Base-by-base conservation (phyloP, 2,888 invertebrate genomes). In the Apotomis capreana region DNA sequence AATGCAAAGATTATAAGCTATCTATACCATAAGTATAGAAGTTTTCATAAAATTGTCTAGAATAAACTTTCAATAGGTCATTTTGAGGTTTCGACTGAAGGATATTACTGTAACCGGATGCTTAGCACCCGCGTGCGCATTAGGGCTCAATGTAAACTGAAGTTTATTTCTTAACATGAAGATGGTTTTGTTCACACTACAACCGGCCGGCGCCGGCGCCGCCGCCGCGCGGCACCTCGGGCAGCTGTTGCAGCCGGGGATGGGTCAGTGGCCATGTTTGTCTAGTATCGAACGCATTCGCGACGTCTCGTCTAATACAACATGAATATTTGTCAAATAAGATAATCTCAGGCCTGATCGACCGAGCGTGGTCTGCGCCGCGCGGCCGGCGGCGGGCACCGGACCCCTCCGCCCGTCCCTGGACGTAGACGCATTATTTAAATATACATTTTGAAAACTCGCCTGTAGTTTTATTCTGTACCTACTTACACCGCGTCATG, bases 371-470 rank as follows among this genome's bases (percentile, higher is more conserved):
- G 40, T 4, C 40, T 40, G 40, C 40, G 40, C 40, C 40, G 40
- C 40, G 54, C 5, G 13, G 40, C 26, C 26, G 40, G 15, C 10
- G n/a, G 26, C 44, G 15, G 55, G 57, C 15, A 55, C 57, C 8
- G 9, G 46, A 8, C 44, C n/a, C 26, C 2, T 26, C 26, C 26
- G 5, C 49, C 46, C 58, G 36, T 58, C 13, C 13, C 44, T 52
- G 58, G 63, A 49, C 67, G 63, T 68, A 68, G 68, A 59, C 63
- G 72, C 72, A 68, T 68, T 72, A 68, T 68, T 72, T 68, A 72
- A 72, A 63, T 72, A 72, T 68, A 72, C 72, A 63, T 68, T 67
- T 63, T 59, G 72, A 68, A 72, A 72, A 68, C 52, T 59, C 51
- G 10, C 40, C 3, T 36, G 3, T 63, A 40, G 68, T 68, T 46